Base-by-base conservation (phyloP, 2,113 vertebrate species). In the Zapus hudsonius region DNA sequence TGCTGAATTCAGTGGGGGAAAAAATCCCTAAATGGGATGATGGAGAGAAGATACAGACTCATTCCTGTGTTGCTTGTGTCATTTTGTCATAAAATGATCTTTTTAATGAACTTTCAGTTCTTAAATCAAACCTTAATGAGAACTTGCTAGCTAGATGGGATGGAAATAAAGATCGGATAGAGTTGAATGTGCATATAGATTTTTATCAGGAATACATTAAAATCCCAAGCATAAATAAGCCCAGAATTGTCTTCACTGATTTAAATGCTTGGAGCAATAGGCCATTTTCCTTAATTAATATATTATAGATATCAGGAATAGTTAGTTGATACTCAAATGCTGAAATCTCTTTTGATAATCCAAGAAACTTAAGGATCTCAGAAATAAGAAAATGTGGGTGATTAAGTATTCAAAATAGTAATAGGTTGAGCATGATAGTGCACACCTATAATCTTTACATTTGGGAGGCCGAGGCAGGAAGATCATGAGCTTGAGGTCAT, bases 91-190 rank as follows among this genome's bases (percentile, higher is more conserved):
- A 92, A 95, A 97, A 96, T 89, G 95, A 94, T 96, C 95, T 95
- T 96, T 96, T 96, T 96, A 96, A 97, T 97, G 97, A 97, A 97
- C 95, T 95, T 97, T 92, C 81, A 96, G 94, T 97, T 93, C 95
- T 96, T 96, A 96, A 97, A 97, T 97, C 96, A 96, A 96, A 93
- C 93, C 94, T 95, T 97, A 97, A 96, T 95, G 96, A 95, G 95
- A 92, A 94, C 92, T 93, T 89, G 82, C 94, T 95, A 90, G 92
- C 90, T 63, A 94, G 94, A 96, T 93, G 88, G 86, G 75, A 93
- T 88, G 92, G 92, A 95, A 92, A 74, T 91, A 94, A 95, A 95
- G 94, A 96, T 95, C 79, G 87, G 90, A 94, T 87, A 89, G 27
- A 92, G 86, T 73, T 72, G 74, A 97, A 94, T 91, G 84, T 79